Base-by-base conservation (phyloP, 2,888 invertebrate genomes). In the Chloroclystis v-ata region DNA sequence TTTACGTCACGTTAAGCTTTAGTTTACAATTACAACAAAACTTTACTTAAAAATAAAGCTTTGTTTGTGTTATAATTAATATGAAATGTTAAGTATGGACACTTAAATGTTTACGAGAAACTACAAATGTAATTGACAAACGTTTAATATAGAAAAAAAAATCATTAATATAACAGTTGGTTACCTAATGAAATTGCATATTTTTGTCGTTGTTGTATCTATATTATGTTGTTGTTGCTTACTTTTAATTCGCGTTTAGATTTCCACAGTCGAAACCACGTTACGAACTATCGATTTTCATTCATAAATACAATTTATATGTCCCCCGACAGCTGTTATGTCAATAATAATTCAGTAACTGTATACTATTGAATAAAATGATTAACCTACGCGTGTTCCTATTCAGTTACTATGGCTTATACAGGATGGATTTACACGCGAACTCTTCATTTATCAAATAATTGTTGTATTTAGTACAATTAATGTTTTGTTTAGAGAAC, bases 331-430 rank as follows among this genome's bases (percentile, higher is more conserved):
- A 84, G 78, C 84, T 83, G 82, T 80, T 71, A 61, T 76, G 80
- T 84, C 84, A 83, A 82, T 84, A 85, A 82, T 83, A 82, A 83
- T 80, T 76, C 73, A 57, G 65, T 82, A 82, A 85, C 78, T 57
- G 77, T 78, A 83, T 75, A 84, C 77, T 75, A 80, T 77, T 82
- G 82, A 82, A 85, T 86, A 78, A 84, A 85, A 85, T 84, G 82
- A 86, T 86, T 85, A 86, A 84, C 82, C 82, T 77, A 61, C 69
- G 67, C 63, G 64, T 66, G 55, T 67, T 65, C 64, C 67, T 63
- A 69, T 63, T 64, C 64, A 57, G 67, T 68, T 67, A 63, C 67
- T 56, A 56, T 50, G 47, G 33, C 32, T 37, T 29, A 43, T 55
- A 64, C 56, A 63, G 59, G 61, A 42, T 54, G 61, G 40, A 53